Evolutionary conservation across 2,888 invertebrate species (phyloP).

Genomic region (Nemotelus nigrinus): DNA sequence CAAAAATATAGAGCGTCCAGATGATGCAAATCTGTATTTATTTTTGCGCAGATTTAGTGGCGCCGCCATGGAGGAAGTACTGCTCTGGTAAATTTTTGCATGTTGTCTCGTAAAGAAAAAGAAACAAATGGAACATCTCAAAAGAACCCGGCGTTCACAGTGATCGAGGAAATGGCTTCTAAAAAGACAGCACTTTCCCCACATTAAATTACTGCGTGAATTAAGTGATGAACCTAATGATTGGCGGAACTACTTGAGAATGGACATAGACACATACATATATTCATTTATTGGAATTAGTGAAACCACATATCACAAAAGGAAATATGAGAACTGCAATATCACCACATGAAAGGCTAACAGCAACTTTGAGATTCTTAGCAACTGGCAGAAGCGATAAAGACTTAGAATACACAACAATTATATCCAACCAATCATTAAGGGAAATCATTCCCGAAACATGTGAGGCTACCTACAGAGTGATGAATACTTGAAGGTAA

Average conservation of each 20-base stretch:
- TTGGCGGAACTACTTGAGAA: conserved; percentile 29
- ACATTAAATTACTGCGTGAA: conserved; percentile 29
- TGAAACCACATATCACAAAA: conserved; percentile 16
- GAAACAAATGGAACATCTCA: neutral
- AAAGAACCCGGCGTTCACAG: neutral
- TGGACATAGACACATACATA: conserved; percentile 14
- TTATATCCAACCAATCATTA: conserved; percentile 24
- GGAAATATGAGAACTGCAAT: conserved; percentile 18
- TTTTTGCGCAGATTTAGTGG: conserved; percentile 4
- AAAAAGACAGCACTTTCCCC: conserved; percentile 22
- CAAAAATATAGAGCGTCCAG: no score
- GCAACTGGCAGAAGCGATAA: conserved; percentile 12
- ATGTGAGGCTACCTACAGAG: conserved; percentile 5
- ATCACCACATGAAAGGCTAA: conserved; percentile 11
- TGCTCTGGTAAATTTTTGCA: conserved; percentile 28
- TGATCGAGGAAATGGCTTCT: conserved; percentile 17
- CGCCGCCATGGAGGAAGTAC: conserved; percentile 15
- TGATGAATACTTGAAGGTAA: conserved; percentile 17
- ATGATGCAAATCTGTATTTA: no score
- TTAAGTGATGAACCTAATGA: conserved; percentile 25
- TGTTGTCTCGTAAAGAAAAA: conserved; percentile 9
- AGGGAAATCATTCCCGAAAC: conserved; percentile 28
- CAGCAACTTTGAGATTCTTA: conserved; percentile 9
- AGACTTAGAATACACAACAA: neutral
- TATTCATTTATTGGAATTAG: conserved; percentile 16